Percentiles rank a stretch among this genome's conserved stretches.
These are phyloP conservation scores for Phocides pigmalion DNA, from an alignment of 1,140 invertebrate species.

Conservation along the genomic window DNA sequence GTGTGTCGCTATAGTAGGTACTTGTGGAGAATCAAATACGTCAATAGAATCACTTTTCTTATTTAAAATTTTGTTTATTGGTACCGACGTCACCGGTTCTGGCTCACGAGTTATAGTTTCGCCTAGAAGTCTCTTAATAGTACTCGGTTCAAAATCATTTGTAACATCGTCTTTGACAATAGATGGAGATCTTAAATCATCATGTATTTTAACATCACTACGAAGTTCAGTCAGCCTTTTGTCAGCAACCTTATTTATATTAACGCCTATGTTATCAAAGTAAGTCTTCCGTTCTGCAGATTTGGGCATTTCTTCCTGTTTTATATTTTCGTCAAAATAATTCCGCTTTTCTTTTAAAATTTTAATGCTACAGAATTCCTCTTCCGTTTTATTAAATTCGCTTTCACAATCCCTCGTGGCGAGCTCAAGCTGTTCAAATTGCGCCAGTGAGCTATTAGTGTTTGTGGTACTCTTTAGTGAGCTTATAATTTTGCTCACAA, in stretches of 20 bases:
- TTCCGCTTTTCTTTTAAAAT: constrained; percentile 50
- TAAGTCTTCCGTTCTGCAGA: constrained; percentile 46
- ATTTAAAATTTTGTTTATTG: constrained; percentile 34
- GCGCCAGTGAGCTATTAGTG: constrained; percentile 56
- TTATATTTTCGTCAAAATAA: constrained; percentile 46
- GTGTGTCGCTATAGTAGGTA: constrained; percentile 32
- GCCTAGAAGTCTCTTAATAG: constrained; percentile 61
- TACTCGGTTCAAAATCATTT: constrained; percentile 53
- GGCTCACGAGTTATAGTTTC: constrained; percentile 52
- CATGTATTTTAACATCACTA: constrained; percentile 37
- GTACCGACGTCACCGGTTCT: constrained; percentile 35
- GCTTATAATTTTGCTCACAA: constrained; percentile 49
- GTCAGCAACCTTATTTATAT: constrained; percentile 15
- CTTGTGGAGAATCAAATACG: constrained; percentile 56
- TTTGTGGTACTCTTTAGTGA: constrained; percentile 43
- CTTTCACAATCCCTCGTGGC: constrained; percentile 43
- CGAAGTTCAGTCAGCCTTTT: constrained; percentile 24
- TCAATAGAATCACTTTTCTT: constrained; percentile 64
- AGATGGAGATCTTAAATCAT: constrained; percentile 59
- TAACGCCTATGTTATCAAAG: constrained; percentile 48
- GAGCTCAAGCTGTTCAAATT: constrained; percentile 68
- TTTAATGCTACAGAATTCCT: constrained; percentile 44
- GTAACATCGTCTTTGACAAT: constrained; percentile 57
- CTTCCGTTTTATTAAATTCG: constrained; percentile 24
- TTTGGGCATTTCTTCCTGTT: constrained; percentile 24